Conservation (phyloP, 2,113 vertebrate genomes). For the Uria lomvia region DNA sequence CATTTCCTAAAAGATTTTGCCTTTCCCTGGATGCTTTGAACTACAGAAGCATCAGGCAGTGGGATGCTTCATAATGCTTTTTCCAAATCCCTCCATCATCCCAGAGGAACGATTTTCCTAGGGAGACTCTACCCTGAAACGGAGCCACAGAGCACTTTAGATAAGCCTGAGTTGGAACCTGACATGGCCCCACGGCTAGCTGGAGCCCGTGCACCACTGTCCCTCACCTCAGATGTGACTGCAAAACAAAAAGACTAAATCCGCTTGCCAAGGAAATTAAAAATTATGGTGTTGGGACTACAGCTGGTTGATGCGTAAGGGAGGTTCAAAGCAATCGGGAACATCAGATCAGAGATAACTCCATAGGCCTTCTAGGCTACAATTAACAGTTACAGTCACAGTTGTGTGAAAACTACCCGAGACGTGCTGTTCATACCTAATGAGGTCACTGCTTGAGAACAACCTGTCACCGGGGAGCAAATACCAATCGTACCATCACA, state of each 20-base stretch:
- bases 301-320: neutral
- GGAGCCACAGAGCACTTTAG: neutral
- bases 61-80: neutral
- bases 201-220: accelerated
- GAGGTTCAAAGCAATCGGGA: neutral
- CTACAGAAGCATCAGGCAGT: neutral
- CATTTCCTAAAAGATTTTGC: neutral
- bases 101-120: neutral
- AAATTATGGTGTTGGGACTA: accelerated
- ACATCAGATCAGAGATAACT: neutral
- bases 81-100: neutral
- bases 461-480: neutral
- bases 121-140: neutral
- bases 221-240: accelerated
- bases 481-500: neutral
- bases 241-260: neutral
- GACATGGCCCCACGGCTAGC: accelerated
- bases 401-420: accelerated
- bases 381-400: neutral
- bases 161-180: neutral
- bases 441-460: neutral
- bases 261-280: neutral
- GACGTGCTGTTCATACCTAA: neutral
- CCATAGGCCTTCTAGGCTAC: neutral
- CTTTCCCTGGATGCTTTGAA: neutral